Base-by-base conservation (phyloP, 2,113 vertebrate genomes). In the Vanacampus margaritifer region DNA sequence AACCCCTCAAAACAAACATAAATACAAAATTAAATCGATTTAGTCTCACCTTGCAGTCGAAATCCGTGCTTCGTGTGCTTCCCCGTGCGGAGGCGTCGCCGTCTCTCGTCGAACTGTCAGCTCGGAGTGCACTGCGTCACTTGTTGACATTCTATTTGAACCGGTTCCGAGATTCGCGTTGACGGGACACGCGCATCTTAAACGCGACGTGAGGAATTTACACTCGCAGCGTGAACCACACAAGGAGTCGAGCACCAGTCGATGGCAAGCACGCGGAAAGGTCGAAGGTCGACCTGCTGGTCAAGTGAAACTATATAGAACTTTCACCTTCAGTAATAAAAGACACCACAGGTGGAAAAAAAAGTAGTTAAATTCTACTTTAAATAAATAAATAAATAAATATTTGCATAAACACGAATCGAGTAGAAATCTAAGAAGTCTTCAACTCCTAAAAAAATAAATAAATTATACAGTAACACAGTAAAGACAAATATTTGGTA, bases 81-180 rank as follows among this genome's bases (percentile, higher is more conserved):
- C 56, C 17, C 69, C 16, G 73, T 2, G 4, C 60, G 17, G 71
- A 78, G 53, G 61, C 67, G 76, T 69, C 12, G n/a, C 36, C 50
- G 60, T 66, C 53, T 81, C 77, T 71, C 76, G 75, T 80, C 73
- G 81, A 59, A 24, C 46, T 48, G 71, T 45, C 36, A 37, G 75
- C 68, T 78, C 76, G 67, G 9, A 39, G 39, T 68, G 69, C 74
- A 6, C 82, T 82, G 85, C 85, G 85, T 87, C 86, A 88, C 84
- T 81, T 81, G 80, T 82, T 84, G 86, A 88, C 88, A 85, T 86
- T 78, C 73, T 85, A 51, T 53, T 65, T 73, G 35, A 86, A 79
- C 86, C 83, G 73, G 78, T 87, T 72, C 67, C 48, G 8, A 0
- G 0, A 5, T 64, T 60, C 41, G 36, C 1, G 5, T n/a, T 11